Evolutionary conservation across 2,797 vertebrate genomes (phyloP).

Genomic region (Leptodactylus fallax): DNA sequence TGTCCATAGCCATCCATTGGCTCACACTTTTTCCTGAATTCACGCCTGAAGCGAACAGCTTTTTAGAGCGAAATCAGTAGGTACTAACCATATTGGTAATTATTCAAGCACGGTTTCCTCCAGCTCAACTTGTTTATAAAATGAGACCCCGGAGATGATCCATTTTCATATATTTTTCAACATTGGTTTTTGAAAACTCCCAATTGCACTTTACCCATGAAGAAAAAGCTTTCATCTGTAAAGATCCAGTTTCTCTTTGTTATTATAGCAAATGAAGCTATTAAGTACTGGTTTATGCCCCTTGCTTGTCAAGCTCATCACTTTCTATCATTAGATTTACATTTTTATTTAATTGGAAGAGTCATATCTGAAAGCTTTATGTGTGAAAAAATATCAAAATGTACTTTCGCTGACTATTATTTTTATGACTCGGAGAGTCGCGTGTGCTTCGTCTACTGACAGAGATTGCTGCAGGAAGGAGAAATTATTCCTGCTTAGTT

Average conservation of each 20-base stretch:
- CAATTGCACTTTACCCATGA: conserved; percentile 70
- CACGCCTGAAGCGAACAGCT: conserved; percentile 39
- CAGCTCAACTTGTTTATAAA: conserved; percentile 73
- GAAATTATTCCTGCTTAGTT: conserved; percentile 39
- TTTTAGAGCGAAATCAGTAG: conserved; percentile 58
- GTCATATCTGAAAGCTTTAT: conserved; percentile 65
- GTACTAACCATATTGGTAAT: conserved; percentile 70
- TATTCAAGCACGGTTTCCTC: conserved; percentile 66
- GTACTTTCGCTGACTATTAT: conserved; percentile 65
- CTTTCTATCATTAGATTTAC: conserved; percentile 70
- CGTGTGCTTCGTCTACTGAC: conserved; percentile 17
- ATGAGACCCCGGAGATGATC: conserved; percentile 75
- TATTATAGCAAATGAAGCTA: conserved; percentile 79
- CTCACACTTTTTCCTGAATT: conserved; percentile 36
- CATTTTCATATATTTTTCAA: conserved; percentile 80
- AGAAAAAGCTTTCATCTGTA: conserved; percentile 77
- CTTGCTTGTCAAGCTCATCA: conserved; percentile 70
- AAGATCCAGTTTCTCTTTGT: conserved; percentile 77
- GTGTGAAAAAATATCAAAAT: conserved; percentile 67
- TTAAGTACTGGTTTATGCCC: conserved; percentile 75
- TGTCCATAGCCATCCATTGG: neutral
- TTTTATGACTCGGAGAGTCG: conserved; percentile 67
- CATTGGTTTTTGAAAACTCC: conserved; percentile 75
- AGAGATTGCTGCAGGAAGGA: conserved; percentile 16
- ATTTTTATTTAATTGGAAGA: conserved; percentile 70